phyloP scores from a whole-genome alignment of 2,113 vertebrate genomes.

The Struthio camelus region DNA sequence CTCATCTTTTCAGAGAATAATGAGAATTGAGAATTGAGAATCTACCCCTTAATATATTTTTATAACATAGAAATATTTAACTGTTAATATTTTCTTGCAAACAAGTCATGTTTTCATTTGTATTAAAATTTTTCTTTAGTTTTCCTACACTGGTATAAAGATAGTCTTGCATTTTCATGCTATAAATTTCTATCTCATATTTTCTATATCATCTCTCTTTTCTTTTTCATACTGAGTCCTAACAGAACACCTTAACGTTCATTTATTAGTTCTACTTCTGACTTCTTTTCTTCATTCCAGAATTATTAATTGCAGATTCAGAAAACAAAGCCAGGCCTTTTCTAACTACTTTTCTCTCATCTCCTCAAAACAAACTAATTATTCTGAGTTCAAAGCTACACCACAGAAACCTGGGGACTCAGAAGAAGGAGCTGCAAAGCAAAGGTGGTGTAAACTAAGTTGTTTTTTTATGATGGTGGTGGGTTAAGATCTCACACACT shows the following conservation, averaged over 20 bases:
- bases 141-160: neutral
- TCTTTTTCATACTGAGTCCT: neutral
- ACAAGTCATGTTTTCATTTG: neutral
- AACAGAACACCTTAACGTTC: neutral
- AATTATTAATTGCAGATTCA: neutral
- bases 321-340: neutral
- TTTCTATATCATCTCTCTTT: neutral
- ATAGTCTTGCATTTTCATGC: neutral
- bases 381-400: neutral
- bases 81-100: neutral
- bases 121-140: neutral
- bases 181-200: neutral
- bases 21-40: neutral
- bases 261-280: neutral
- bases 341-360: neutral
- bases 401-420: neutral
- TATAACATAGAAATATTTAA: neutral
- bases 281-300: neutral
- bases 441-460: neutral
- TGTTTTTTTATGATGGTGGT: neutral
- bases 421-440: neutral
- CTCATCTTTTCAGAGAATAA: neutral
- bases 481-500: neutral
- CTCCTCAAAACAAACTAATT: neutral
- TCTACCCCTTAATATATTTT: neutral